These are phyloP conservation scores for Tympanoctomys barrerae DNA, from an alignment of 2,797 vertebrate genomes.

Conservation along the genomic window DNA sequence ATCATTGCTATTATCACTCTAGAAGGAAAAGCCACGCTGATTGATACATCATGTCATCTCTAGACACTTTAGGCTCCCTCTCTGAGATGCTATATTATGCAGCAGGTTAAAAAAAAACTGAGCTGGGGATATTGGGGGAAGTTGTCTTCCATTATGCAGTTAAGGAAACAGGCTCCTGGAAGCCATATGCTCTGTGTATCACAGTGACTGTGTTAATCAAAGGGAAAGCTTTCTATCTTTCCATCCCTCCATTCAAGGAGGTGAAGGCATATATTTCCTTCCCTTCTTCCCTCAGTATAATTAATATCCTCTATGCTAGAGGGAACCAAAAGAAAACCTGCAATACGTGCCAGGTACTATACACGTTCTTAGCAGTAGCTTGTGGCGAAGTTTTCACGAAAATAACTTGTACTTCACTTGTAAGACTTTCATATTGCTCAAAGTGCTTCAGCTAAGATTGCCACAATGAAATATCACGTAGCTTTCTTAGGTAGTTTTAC, in stretches of 20 bases:
- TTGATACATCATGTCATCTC: background rate
- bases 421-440: background rate
- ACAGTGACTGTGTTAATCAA: background rate
- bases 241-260: background rate
- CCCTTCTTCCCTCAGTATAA: background rate
- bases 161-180: background rate
- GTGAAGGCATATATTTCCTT: too few relatives aligned
- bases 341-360: background rate
- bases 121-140: background rate
- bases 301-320: background rate
- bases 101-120: background rate
- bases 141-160: background rate
- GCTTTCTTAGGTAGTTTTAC: background rate
- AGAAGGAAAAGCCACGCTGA: background rate
- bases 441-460: background rate
- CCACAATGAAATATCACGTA: background rate
- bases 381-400: background rate
- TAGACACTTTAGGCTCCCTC: background rate
- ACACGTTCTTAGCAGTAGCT: background rate
- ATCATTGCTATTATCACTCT: background rate
- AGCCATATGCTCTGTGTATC: background rate
- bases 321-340: background rate
- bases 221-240: background rate
- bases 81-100: background rate
- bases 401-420: background rate